Conservation (phyloP, 2,888 invertebrate genomes). For the Hyposoter didymator region DNA sequence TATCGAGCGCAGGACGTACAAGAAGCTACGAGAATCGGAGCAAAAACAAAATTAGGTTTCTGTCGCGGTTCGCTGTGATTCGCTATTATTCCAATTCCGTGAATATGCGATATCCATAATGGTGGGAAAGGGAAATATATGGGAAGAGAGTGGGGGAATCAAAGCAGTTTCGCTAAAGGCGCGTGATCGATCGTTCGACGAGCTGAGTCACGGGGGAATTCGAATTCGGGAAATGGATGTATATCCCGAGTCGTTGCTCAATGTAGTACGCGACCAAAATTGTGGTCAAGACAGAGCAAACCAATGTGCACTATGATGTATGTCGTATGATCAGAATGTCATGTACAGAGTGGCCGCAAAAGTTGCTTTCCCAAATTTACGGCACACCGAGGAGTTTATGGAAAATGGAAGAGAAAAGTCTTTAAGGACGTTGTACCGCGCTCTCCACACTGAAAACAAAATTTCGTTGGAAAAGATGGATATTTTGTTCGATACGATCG, state of each 20-base stretch:
- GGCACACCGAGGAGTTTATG: not conserved
- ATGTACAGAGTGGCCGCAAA: not conserved
- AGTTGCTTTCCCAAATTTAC: not conserved
- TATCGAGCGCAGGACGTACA: not conserved
- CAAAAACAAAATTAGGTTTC: slow-evolving; percentile 45
- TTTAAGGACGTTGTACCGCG: no score
- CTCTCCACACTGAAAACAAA: no score
- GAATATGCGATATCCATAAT: slow-evolving; percentile 39
- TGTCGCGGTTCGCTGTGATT: not conserved
- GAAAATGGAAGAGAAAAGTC: not conserved
- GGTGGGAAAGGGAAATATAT: not conserved
- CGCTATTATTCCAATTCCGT: slow-evolving; percentile 57
- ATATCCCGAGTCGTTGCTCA: slow-evolving; percentile 15
- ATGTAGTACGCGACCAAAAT: slow-evolving; percentile 42
- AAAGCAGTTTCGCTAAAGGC: slow-evolving; percentile 27
- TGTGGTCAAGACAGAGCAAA: slow-evolving; percentile 38
- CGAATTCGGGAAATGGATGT: slow-evolving; percentile 64
- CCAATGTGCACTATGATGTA: not conserved
- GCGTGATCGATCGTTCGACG: slow-evolving; percentile 35
- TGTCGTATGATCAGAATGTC: not conserved
- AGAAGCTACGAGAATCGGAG: slow-evolving; percentile 14
- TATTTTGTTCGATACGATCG: no score
- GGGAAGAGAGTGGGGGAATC: slow-evolving; percentile 1
- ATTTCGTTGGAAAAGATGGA: no score
- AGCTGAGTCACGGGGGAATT: slow-evolving; percentile 53